Percentiles rank a stretch among this genome's conserved stretches.
Evolutionary conservation across 1,140 invertebrate genomes (phyloP).

Genomic region (Drosophila subpulchrella): DNA sequence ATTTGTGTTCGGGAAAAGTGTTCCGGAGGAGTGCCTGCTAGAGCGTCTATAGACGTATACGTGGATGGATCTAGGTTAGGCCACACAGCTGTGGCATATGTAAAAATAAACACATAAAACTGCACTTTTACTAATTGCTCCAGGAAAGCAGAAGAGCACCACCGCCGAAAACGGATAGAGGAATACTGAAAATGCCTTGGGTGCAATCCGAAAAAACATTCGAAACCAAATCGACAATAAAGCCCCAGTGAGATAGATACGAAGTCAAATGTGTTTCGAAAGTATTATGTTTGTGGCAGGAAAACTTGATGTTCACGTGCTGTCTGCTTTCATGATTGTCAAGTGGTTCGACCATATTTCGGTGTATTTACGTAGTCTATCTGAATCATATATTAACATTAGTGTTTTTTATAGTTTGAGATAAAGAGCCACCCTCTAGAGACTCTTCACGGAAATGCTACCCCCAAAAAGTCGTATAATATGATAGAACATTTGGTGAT

Average conservation of each 20-base stretch:
- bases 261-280: slow-evolving; percentile 38
- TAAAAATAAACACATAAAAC: slow-evolving; percentile 82
- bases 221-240: slow-evolving; percentile 65
- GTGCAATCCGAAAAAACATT: slow-evolving; percentile 53
- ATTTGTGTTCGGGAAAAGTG: slow-evolving; percentile 60
- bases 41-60: slow-evolving; percentile 2
- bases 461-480: not conserved
- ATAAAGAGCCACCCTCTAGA: slow-evolving; percentile 2
- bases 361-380: slow-evolving; percentile 13
- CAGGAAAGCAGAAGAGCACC: slow-evolving; percentile 37
- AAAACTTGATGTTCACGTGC: slow-evolving; percentile 14
- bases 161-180: not conserved
- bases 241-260: slow-evolving; percentile 28
- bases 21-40: slow-evolving; percentile 46
- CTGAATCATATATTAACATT: not conserved
- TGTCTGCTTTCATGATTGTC: slow-evolving; percentile 16
- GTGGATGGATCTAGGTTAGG: slow-evolving; percentile 75
- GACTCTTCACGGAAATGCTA: not conserved
- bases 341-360: slow-evolving; percentile 4
- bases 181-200: slow-evolving; percentile 8
- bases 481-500: not conserved
- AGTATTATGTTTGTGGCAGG: slow-evolving; percentile 11
- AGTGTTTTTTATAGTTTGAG: not conserved
- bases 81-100: slow-evolving; percentile 73
- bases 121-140: slow-evolving; percentile 79